These are phyloP conservation scores for Balaeniceps rex DNA, from an alignment of 2,113 vertebrate genomes.

Conservation along the genomic window DNA sequence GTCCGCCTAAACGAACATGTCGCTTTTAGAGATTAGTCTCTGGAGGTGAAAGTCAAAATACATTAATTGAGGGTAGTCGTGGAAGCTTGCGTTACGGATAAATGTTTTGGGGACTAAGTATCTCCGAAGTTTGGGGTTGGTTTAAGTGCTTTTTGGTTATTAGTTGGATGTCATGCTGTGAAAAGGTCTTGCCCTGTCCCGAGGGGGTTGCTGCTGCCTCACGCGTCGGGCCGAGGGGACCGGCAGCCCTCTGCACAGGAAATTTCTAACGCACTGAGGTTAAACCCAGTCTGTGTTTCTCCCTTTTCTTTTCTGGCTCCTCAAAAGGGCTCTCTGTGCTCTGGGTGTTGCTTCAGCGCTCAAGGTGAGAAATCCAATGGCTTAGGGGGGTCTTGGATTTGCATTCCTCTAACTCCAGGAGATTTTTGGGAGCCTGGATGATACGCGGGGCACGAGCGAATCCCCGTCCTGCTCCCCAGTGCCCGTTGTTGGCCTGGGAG, in stretches of 20 bases:
- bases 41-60: neutral
- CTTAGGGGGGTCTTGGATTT: neutral
- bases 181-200: neutral
- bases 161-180: neutral
- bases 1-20: neutral
- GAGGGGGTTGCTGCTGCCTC: neutral
- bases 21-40: too few species aligned
- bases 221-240: too few species aligned
- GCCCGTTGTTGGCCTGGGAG: too few species aligned
- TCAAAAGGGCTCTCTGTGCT: neutral
- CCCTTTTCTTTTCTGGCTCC: neutral
- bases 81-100: neutral
- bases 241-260: neutral
- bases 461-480: too few species aligned
- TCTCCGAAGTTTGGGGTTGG: neutral
- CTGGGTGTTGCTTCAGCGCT: neutral
- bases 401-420: neutral
- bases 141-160: neutral
- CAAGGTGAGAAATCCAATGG: too few species aligned
- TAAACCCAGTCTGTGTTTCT: neutral
- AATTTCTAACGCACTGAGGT: neutral
- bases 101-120: neutral
- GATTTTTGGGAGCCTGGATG: neutral
- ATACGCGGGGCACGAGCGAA: neutral
- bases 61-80: neutral